Conservation (phyloP, 2,113 vertebrate species). For the Leucopsar rothschildi region DNA sequence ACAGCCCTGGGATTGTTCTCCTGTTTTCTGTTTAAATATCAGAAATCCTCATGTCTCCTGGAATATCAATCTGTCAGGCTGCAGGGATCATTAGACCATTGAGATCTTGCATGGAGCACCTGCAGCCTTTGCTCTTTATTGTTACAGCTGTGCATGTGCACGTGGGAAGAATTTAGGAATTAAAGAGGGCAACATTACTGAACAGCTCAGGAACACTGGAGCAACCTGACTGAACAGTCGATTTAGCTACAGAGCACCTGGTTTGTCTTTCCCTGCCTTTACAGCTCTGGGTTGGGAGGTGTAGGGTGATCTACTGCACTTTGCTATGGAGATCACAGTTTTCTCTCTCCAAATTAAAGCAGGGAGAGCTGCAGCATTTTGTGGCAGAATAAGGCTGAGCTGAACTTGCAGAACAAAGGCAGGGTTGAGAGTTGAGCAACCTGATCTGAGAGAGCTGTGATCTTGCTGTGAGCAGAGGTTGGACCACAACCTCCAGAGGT, state of each 20-base stretch:
- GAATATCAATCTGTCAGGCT: neutral
- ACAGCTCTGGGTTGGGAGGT: neutral
- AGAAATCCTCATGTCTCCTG: neutral
- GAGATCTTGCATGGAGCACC: neutral
- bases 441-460: neutral
- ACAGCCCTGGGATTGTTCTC: neutral
- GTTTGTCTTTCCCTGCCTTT: neutral
- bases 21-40: neutral
- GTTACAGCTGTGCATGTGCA: neutral
- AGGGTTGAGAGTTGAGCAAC: neutral
- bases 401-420: neutral
- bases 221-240: neutral
- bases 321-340: neutral
- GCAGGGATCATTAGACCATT: neutral
- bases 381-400: neutral
- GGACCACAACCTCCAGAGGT: neutral
- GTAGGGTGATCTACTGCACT: accelerated
- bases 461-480: neutral
- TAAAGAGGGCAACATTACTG: neutral
- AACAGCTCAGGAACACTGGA: neutral
- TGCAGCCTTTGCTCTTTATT: neutral
- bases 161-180: neutral
- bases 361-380: neutral
- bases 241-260: neutral
- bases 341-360: neutral